Evolutionary conservation across 2,797 vertebrate genomes (phyloP).

Genomic region (Ara ararauna): DNA sequence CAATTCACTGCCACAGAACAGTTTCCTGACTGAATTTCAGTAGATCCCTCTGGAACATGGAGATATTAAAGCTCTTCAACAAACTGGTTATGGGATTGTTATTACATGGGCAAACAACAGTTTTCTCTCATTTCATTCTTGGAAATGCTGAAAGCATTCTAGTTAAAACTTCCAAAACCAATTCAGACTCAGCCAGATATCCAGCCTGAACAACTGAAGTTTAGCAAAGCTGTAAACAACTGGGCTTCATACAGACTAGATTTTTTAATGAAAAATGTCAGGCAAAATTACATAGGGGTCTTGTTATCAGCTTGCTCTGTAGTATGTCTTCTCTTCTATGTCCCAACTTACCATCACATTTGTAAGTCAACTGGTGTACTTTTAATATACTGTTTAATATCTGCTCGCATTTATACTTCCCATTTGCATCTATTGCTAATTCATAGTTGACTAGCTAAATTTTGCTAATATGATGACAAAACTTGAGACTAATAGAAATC

Average conservation of each 20-base stretch:
- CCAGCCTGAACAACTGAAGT: conserved; percentile 23
- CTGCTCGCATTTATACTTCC: neutral
- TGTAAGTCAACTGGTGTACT: neutral
- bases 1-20: neutral
- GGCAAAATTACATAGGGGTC: neutral
- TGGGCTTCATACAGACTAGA: neutral
- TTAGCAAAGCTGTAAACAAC: conserved; percentile 43
- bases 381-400: neutral
- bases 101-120: conserved; percentile 41
- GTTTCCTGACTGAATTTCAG: neutral
- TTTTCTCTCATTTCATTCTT: conserved; percentile 45
- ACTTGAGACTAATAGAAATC: neutral
- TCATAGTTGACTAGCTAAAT: neutral
- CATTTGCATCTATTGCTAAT: neutral
- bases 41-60: neutral
- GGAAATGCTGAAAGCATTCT: conserved; percentile 53
- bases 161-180: conserved; percentile 42
- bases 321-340: neutral
- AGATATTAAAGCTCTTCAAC: neutral
- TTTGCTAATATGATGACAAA: neutral
- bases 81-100: conserved; percentile 14
- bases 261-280: conserved; percentile 18
- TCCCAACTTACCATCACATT: neutral
- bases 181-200: conserved; percentile 19
- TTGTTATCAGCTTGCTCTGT: neutral